Conservation (phyloP, 2,797 vertebrate species). For the Limnodromus scolopaceus region DNA sequence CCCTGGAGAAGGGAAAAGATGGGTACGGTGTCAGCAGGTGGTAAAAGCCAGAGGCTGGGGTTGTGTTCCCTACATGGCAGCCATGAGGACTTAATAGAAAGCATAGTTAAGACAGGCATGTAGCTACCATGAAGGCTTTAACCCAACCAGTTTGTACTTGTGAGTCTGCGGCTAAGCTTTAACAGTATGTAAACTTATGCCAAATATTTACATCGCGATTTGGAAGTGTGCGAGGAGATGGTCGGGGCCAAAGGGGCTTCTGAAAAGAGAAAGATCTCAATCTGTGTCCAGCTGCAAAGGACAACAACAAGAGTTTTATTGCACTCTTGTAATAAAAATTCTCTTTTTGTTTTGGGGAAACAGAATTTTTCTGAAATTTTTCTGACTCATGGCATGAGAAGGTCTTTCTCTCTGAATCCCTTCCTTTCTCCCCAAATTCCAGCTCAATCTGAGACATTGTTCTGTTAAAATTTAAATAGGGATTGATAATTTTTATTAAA, state of each 20-base stretch:
- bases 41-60: background rate
- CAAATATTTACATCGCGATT: background rate
- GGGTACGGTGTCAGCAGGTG: accelerated
- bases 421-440: background rate
- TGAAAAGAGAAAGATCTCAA: background rate
- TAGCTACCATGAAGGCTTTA: background rate
- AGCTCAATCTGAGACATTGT: accelerated
- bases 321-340: background rate
- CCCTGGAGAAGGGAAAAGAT: background rate
- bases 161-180: background rate
- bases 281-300: background rate
- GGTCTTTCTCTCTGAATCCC: background rate
- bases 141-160: background rate
- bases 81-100: background rate
- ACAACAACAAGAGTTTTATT: background rate
- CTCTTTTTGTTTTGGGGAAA: background rate
- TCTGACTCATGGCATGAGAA: background rate
- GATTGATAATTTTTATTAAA: background rate
- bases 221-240: background rate
- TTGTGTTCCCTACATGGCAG: accelerated
- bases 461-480: background rate
- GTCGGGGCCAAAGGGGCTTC: background rate
- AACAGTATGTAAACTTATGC: background rate
- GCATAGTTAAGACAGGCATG: background rate
- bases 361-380: background rate